phyloP scores from a whole-genome alignment of 2,888 invertebrate species.

The Hirtodrosophila duncani region DNA sequence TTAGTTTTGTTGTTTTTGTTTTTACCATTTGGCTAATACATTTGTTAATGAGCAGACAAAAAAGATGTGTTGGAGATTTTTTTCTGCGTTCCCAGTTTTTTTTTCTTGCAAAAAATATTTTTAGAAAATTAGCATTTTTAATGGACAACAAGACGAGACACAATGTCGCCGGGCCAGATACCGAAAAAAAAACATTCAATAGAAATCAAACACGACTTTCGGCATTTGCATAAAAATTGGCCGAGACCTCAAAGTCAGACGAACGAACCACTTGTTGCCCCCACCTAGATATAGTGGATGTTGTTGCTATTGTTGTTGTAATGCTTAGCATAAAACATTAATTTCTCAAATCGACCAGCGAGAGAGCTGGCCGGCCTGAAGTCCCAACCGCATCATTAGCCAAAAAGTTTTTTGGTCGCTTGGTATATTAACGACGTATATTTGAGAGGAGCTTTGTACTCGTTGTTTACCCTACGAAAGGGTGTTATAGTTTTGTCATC shows the following conservation, averaged over 20 bases:
- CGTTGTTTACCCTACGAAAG: no score
- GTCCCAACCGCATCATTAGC: slow-evolving; percentile 59
- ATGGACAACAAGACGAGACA: slow-evolving; percentile 64
- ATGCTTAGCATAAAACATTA: slow-evolving; percentile 58
- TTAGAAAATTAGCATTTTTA: slow-evolving; percentile 63
- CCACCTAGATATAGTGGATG: slow-evolving; percentile 14
- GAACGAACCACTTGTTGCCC: slow-evolving; percentile 1
- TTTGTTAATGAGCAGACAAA: slow-evolving; percentile 57
- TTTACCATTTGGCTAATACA: slow-evolving; percentile 49
- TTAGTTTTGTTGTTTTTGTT: slow-evolving; percentile 1
- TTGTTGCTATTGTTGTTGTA: slow-evolving; percentile 23
- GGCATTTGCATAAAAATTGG: slow-evolving; percentile 53
- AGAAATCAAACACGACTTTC: slow-evolving; percentile 13
- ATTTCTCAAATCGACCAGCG: slow-evolving; percentile 41
- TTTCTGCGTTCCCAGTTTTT: slow-evolving; percentile 9
- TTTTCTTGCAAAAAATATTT: slow-evolving; percentile 30
- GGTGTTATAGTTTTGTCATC: no score
- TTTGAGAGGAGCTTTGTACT: no score
- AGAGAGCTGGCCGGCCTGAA: not conserved
- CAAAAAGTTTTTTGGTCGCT: no score
- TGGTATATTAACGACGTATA: no score
- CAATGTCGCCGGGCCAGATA: slow-evolving; percentile 53
- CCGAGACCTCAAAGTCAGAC: slow-evolving; percentile 15
- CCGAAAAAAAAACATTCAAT: slow-evolving; percentile 12
- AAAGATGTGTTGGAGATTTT: slow-evolving; percentile 4